Conservation (phyloP, 64 coral and sea anemone species). For the Montipora capricornis region DNA sequence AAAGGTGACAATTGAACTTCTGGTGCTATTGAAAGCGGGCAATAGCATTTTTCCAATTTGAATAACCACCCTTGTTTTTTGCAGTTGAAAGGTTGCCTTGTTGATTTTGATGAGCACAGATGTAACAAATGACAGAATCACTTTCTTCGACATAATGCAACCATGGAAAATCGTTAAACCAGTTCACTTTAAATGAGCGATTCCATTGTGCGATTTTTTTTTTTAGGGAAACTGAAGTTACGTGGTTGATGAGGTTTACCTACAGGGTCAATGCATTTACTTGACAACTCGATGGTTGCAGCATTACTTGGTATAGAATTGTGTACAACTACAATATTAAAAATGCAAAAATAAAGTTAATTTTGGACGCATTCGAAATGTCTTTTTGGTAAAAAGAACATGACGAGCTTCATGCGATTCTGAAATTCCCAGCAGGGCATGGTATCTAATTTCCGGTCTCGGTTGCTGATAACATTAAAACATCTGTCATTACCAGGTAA, state of each 20-base stretch:
- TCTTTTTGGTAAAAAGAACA: too few relatives aligned
- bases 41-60: not conserved
- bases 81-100: too few relatives aligned
- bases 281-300: not conserved
- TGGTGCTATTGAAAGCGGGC: not conserved
- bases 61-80: not conserved
- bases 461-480: too few relatives aligned
- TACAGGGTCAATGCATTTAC: not conserved
- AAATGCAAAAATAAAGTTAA: too few relatives aligned
- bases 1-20: not conserved
- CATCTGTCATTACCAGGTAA: too few relatives aligned
- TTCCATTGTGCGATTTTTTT: not conserved
- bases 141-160: not conserved
- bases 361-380: too few relatives aligned
- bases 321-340: too few relatives aligned
- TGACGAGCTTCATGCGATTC: too few relatives aligned
- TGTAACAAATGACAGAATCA: slow-evolving; percentile 36
- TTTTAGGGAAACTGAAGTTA: slow-evolving; percentile 31
- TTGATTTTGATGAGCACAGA: slow-evolving; percentile 10
- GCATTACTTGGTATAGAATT: too few relatives aligned
- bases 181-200: slow-evolving; percentile 33
- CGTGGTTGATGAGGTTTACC: not conserved
- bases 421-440: too few relatives aligned
- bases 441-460: too few relatives aligned
- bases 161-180: slow-evolving; percentile 37